phyloP scores from a whole-genome alignment of 1,140 invertebrate species.

The Monochamus saltuarius region DNA sequence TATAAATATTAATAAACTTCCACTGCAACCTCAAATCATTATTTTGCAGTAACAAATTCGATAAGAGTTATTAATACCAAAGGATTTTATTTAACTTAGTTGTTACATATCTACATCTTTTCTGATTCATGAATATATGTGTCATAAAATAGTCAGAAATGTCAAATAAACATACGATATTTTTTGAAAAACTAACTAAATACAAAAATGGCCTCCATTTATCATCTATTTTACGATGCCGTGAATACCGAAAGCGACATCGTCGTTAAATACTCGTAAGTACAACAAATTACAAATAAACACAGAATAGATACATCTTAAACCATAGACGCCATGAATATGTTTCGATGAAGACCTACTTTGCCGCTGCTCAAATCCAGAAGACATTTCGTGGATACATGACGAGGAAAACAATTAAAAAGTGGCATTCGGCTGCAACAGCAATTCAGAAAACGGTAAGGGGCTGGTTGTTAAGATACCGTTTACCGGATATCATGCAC shows the following conservation, averaged over 20 bases:
- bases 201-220: slow-evolving; percentile 38
- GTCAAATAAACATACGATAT: too few relatives aligned
- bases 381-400: slow-evolving; percentile 21
- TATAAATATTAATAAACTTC: too few relatives aligned
- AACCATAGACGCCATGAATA: slow-evolving; percentile 14
- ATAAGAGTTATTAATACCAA: too few relatives aligned
- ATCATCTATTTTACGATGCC: slow-evolving; percentile 31
- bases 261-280: slow-evolving; percentile 31
- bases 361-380: slow-evolving; percentile 32
- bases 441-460: slow-evolving; percentile 30
- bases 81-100: too few relatives aligned
- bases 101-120: too few relatives aligned
- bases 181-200: too few relatives aligned
- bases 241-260: slow-evolving; percentile 28
- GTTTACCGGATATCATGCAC: slow-evolving; percentile 26
- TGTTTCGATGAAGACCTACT: slow-evolving; percentile 21
- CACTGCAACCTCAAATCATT: too few relatives aligned
- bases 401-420: slow-evolving; percentile 16
- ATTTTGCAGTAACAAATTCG: too few relatives aligned
- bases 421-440: slow-evolving; percentile 15
- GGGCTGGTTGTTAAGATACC: slow-evolving; percentile 33
- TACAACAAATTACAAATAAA: background rate
- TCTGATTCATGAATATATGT: too few relatives aligned
- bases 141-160: too few relatives aligned
- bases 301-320: background rate